These are phyloP conservation scores for Mycetomoellerius zeteki DNA, from an alignment of 1,140 invertebrate genomes.

Conservation along the genomic window DNA sequence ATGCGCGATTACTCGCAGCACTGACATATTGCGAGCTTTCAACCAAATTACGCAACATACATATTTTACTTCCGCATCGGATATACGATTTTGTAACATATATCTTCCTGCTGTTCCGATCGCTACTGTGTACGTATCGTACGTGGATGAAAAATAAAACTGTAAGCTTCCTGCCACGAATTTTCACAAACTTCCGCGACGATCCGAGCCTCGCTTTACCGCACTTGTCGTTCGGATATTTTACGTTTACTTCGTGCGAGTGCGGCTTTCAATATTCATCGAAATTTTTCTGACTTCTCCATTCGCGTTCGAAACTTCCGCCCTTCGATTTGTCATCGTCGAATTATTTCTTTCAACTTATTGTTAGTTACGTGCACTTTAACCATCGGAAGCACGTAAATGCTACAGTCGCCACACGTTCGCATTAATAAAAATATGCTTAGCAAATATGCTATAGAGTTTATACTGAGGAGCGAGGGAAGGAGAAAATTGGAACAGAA, in stretches of 20 bases:
- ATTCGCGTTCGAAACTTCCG: constrained; percentile 13
- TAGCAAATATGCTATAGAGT: constrained; percentile 14
- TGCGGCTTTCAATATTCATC: background rate
- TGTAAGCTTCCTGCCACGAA: background rate
- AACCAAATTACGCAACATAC: constrained; percentile 48
- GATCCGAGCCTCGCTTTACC: background rate
- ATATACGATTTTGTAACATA: constrained; percentile 15
- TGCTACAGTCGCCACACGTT: background rate
- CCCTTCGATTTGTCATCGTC: background rate
- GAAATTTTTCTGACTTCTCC: constrained; percentile 19
- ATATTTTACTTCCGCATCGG: constrained; percentile 36
- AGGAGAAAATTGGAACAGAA: background rate
- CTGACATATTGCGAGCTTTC: constrained; percentile 42
- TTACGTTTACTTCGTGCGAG: background rate
- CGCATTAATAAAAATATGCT: background rate
- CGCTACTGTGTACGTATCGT: background rate
- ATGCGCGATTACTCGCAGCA: background rate
- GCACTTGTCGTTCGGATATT: background rate
- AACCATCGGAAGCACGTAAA: background rate
- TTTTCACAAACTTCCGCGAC: constrained; percentile 30
- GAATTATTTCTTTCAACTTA: background rate
- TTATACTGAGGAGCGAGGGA: background rate
- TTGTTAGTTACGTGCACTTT: background rate
- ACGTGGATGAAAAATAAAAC: constrained; percentile 38
- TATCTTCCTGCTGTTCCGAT: background rate